phyloP scores from a whole-genome alignment of 2,113 vertebrate genomes.

The Boulengeromyrus knoepffleri region DNA sequence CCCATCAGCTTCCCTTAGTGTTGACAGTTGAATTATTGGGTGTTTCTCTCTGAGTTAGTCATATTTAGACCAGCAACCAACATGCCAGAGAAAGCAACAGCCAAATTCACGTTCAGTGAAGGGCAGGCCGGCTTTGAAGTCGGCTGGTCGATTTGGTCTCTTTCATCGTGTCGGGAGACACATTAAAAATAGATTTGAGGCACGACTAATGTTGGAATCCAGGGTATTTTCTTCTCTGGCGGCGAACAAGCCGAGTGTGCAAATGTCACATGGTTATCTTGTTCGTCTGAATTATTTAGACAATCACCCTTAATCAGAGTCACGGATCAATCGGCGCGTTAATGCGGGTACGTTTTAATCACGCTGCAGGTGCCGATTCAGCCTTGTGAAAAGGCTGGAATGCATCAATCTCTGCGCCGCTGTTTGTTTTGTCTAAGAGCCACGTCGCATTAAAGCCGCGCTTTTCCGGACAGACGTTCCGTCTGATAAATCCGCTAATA shows the following conservation, averaged over 20 bases:
- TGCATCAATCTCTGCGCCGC: no score
- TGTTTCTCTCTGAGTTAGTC: not conserved
- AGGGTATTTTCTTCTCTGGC: not conserved
- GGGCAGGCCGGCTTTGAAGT: not conserved
- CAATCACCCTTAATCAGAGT: not conserved
- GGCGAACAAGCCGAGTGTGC: not conserved
- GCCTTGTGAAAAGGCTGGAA: not conserved
- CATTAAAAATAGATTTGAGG: slow-evolving; percentile 13
- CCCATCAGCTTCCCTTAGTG: not conserved
- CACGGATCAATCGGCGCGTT: slow-evolving; percentile 7
- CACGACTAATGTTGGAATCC: not conserved
- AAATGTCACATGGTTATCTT: slow-evolving; percentile 13
- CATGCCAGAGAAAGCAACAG: not conserved
- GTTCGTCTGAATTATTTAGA: slow-evolving; percentile 17
- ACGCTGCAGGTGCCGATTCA: not conserved
- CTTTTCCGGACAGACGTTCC: not conserved
- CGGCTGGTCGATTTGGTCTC: not conserved
- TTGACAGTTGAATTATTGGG: not conserved
- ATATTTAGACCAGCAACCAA: not conserved
- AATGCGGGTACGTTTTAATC: slow-evolving; percentile 6
- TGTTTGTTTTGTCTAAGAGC: not conserved
- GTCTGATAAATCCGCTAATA: not conserved
- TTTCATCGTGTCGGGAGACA: not conserved
- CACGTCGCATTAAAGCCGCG: not conserved
- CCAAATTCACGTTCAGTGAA: not conserved